phyloP scores from a whole-genome alignment of 2,113 vertebrate species.

The Fregata magnificens region DNA sequence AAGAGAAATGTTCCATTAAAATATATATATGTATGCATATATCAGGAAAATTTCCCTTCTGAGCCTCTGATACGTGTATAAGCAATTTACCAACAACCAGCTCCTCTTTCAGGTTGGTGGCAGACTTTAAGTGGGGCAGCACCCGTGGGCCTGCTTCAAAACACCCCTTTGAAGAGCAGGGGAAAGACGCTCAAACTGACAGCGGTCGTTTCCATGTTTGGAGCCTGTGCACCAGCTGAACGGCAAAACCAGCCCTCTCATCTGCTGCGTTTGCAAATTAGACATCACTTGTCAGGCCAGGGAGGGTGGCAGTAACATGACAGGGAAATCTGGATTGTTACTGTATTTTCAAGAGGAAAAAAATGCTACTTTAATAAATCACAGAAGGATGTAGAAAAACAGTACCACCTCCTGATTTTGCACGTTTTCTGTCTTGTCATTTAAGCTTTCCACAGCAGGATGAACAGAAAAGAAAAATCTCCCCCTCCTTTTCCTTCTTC shows the following conservation, averaged over 20 bases:
- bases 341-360: not conserved
- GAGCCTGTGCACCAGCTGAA: not conserved
- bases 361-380: not conserved
- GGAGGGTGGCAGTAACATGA: not conserved
- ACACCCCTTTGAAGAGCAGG: not conserved
- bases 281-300: not conserved
- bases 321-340: not conserved
- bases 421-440: not conserved
- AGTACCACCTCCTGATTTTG: not conserved
- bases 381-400: not conserved
- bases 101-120: not conserved
- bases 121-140: not conserved
- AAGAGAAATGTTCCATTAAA: not conserved
- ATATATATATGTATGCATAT: not conserved
- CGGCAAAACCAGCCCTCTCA: not conserved
- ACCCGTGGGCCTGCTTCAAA: not conserved
- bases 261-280: not conserved
- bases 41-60: not conserved
- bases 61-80: not conserved
- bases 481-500: not conserved
- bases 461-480: not conserved
- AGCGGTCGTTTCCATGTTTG: accelerated
- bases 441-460: not conserved
- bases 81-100: not conserved
- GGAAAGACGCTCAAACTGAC: accelerated